Evolutionary conservation across 2,888 invertebrate species (phyloP), one percentile per base, ranked within the genome.

Genomic region (Cancer borealis): DNA sequence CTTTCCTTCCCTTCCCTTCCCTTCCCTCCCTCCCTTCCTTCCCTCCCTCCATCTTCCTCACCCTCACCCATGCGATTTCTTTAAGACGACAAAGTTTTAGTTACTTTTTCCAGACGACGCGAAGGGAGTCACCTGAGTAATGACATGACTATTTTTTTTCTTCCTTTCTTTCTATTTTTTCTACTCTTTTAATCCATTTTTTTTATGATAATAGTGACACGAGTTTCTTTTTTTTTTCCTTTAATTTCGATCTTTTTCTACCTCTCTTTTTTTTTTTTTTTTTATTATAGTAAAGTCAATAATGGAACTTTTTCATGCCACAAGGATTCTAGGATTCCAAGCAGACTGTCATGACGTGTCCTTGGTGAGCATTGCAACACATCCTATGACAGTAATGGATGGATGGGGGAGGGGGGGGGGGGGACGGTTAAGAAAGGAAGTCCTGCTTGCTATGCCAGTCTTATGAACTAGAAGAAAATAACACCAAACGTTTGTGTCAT

Each of bases 11-110:
- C 46, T 6, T 46, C 88, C 46, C 45, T 88, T 17, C 89, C 89
- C 89, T 26, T 5, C 26, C 73, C 10, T 46, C 1, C 26, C 21
- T 26, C 26, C 49, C n/a, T 3, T 10, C 26, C n/a, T 2, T n/a
- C 3, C 26, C n/a, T 26, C 89, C 14, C 49, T 89, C 46, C 88
- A 46, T 8, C 47, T 49, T 47, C 49, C 49, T 88, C 47, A 45
- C 46, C 21, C 46, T 46, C 46, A 88, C 88, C n/a, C 39, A 30
- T 30, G 88, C 45, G 45, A 30, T 21, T 45, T 45, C 88, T 49
- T 89, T 26, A 89, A 26, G 89, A 12, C 47, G 8, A 49, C 89
- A 26, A 89, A 49, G 89, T n/a, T 73, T 73, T 73, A 73, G 73
- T 73, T 26, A 73, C 73, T 73, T 73, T 73, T 73, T 26, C n/a